Evolutionary conservation across 2,113 vertebrate genomes (phyloP).

Genomic region (Petrocephalus microphthalmus): DNA sequence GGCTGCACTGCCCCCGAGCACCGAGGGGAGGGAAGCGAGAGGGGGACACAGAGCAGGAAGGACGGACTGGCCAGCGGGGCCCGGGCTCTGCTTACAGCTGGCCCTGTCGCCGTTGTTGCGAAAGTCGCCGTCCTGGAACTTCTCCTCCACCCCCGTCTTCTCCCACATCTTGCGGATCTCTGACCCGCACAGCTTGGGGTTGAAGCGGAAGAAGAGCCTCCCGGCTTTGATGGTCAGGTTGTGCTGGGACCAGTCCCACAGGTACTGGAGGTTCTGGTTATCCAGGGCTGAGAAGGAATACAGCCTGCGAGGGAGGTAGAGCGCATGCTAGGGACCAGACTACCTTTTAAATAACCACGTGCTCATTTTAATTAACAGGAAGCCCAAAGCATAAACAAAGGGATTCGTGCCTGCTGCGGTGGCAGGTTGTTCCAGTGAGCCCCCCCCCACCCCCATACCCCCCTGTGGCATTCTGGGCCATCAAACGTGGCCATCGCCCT

Average conservation of each 20-base stretch:
- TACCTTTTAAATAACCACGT: background rate
- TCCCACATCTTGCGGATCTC: slow-evolving; percentile 95
- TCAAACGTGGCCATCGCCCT: background rate
- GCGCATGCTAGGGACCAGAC: no score
- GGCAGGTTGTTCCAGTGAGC: background rate
- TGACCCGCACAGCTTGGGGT: slow-evolving; percentile 86
- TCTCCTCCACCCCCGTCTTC: slow-evolving; percentile 75
- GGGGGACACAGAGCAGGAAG: background rate
- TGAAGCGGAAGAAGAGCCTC: slow-evolving; percentile 85
- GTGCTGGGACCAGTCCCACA: slow-evolving; percentile 96
- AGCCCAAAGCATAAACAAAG: background rate
- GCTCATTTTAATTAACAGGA: background rate
- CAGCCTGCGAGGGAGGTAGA: slow-evolving; percentile 56
- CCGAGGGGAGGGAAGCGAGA: background rate
- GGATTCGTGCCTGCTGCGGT: background rate
- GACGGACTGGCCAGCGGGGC: background rate
- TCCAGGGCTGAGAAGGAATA: slow-evolving; percentile 88
- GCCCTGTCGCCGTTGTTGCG: slow-evolving; percentile 87
- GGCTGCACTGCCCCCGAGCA: background rate
- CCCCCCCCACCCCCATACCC: background rate
- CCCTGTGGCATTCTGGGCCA: background rate
- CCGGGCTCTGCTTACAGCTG: slow-evolving; percentile 76
- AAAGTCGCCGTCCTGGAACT: slow-evolving; percentile 76
- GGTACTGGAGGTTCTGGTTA: slow-evolving; percentile 92
- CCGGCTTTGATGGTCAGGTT: slow-evolving; percentile 86